Percentiles rank a stretch among this genome's conserved stretches.
These are phyloP conservation scores for Bombus picipes DNA, from an alignment of 1,140 invertebrate species.

Conservation along the genomic window DNA sequence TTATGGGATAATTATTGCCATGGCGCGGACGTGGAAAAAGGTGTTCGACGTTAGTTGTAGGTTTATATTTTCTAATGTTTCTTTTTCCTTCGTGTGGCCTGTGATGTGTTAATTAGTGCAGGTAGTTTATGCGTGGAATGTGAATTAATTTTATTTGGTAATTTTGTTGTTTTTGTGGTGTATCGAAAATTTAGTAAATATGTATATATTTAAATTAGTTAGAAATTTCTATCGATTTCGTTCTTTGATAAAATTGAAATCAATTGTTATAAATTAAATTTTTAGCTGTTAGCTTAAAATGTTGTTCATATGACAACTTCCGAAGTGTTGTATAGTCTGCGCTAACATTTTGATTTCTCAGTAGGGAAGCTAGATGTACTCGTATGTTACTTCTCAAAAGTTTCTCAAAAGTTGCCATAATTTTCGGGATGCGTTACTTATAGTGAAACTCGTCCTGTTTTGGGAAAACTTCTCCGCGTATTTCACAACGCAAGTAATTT, in stretches of 20 bases:
- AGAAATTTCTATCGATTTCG: no score
- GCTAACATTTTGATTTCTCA: background rate
- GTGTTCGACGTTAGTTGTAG: background rate
- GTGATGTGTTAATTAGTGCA: background rate
- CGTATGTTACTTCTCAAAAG: background rate
- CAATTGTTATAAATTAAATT: no score
- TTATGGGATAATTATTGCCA: background rate
- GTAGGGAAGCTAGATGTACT: background rate
- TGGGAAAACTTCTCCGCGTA: background rate
- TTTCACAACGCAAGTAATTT: background rate
- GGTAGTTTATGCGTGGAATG: no score
- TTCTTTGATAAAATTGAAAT: no score
- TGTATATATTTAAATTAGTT: no score
- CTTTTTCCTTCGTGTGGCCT: background rate
- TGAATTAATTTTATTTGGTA: no score
- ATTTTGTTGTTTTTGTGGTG: no score
- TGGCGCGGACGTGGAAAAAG: no score
- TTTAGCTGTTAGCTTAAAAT: background rate
- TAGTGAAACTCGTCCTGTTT: background rate
- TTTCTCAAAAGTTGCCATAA: background rate
- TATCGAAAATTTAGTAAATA: no score
- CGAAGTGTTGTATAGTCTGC: background rate
- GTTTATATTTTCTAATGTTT: background rate
- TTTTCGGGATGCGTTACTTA: background rate
- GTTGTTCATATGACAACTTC: background rate